Evolutionary conservation across 2,113 vertebrate genomes (phyloP), one percentile per base, ranked within the genome.

Genomic region (Cyanoderma ruficeps): DNA sequence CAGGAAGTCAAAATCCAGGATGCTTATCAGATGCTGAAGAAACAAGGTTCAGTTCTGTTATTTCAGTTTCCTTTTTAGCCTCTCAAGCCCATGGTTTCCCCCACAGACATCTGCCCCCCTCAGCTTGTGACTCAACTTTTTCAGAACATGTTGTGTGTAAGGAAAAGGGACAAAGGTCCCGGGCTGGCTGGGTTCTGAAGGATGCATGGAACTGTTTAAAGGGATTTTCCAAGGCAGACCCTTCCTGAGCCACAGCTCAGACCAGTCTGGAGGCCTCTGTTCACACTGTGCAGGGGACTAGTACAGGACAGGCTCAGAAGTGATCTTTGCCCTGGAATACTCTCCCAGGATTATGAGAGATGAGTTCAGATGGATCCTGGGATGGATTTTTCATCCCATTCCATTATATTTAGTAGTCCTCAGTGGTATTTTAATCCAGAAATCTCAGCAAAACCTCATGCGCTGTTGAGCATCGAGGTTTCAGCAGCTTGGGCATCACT

Each of bases 1-100:
- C 98, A 99, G 44, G 98, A 99, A 95, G 97, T 98, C 63, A 99
- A 99, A 98, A 98, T 99, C 91, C 98, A 98, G 83, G 98, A 99
- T 41, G 99, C 99, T 22, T 99, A 99, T 97, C 95, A 96, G 90
- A 99, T 99, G 99, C 98, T 99, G 56, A 99, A 99, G 98, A 99
- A 99, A 96, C 99, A 99, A 98, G 99, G 99, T 99, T 57, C 49
- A 84, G 53, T 92, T 96, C 87, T 81, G 79, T 82, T 90, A 93
- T 81, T 96, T 90, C 97, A 25, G 92, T 90, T 93, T 94, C 85
- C 94, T 90, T 90, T 92, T 61, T 37, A 49, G 78, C 71, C 49
- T 61, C 63, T n/a, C 8, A 47, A 41, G 79, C 71, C 82, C 23
- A 3, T 20, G 60, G 46, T 31, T 70, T 28, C 75, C 78, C n/a